Base-by-base conservation (phyloP, 1,140 invertebrate species). In the Ips nitidus region DNA sequence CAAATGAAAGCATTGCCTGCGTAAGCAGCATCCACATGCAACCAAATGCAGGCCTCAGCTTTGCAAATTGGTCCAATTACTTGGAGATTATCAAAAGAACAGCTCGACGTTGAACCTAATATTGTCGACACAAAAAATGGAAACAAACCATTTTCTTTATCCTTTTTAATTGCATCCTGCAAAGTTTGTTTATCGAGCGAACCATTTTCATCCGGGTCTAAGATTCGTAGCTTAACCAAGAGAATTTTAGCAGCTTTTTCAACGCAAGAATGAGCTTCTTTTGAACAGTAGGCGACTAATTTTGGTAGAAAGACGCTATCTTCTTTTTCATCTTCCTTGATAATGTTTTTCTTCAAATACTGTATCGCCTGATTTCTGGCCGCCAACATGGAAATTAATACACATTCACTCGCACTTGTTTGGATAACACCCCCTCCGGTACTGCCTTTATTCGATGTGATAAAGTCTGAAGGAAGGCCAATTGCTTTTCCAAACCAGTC, bases 401-500 rank as follows among this genome's bases (percentile, higher is more conserved):
- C 98, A 0, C 94, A 91, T 82, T 98, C 95, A 74, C 94, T 96
- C 0, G 95, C 91, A n/a, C 94, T 95, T 1, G 93, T 88, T 84
- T 95, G 94, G 74, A 98, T 97, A 0, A 98, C 96, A 8, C 95
- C 96, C 45, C 96, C 96, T 3, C 93, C 93, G 8, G 84, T 84
- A 63, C 91, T 90, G 39, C 87, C 87, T 42, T 88, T 86, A 71
- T 86, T 85, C 68, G 87, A 83, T 72, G 94, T 90, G 0, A 98
- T 85, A 80, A 98, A 98, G 50, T 91, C 88, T 1, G 93, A 88
- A 0, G 97, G 97, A 36, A 99, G 85, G 3, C 92, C 89, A 1
- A 99, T 88, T 83, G 97, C 91, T 83, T 97, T 94, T 2, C 92
- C 96, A 50, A 99, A 83, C 98, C 98, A 99, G 82, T 99, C 97